Conservation (phyloP, 2,888 invertebrate species). For the Drepanosiphum platanoidis region DNA sequence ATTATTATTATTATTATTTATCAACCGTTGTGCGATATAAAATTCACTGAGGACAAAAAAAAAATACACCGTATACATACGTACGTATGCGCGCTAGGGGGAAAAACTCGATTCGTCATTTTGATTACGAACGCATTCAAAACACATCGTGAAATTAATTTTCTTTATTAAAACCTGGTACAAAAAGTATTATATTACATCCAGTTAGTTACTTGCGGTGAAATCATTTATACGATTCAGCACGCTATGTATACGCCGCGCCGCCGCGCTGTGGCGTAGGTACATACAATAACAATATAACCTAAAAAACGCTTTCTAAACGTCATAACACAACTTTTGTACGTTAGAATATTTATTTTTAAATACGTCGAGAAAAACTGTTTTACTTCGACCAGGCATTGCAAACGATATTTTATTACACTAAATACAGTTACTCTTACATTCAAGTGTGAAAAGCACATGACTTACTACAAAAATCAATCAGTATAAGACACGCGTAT, state of each 20-base stretch:
- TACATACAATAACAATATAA: not conserved
- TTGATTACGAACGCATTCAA: slow-evolving; percentile 31
- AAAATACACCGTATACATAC: not conserved
- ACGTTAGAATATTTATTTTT: not conserved
- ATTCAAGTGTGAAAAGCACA: not conserved
- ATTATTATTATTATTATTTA: slow-evolving; percentile 38
- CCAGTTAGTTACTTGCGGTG: not conserved
- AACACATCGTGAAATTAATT: slow-evolving; percentile 52
- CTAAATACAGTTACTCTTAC: not conserved
- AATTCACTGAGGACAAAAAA: slow-evolving; percentile 17
- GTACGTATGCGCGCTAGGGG: slow-evolving; percentile 17
- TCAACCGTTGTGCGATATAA: slow-evolving; percentile 14
- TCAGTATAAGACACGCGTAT: not conserved
- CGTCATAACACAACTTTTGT: not conserved
- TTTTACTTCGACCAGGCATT: not conserved
- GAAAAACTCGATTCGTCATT: slow-evolving; percentile 57
- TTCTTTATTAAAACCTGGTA: slow-evolving; percentile 42
- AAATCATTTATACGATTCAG: slow-evolving; percentile 29
- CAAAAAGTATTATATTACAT: slow-evolving; percentile 29
- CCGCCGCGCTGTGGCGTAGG: not conserved
- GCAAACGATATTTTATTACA: not conserved
- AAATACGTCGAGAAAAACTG: not conserved
- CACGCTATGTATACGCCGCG: not conserved
- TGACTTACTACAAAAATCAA: not conserved
- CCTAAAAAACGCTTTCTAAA: not conserved